Conservation (phyloP, 2,797 vertebrate species). For the Chromis chromis region DNA sequence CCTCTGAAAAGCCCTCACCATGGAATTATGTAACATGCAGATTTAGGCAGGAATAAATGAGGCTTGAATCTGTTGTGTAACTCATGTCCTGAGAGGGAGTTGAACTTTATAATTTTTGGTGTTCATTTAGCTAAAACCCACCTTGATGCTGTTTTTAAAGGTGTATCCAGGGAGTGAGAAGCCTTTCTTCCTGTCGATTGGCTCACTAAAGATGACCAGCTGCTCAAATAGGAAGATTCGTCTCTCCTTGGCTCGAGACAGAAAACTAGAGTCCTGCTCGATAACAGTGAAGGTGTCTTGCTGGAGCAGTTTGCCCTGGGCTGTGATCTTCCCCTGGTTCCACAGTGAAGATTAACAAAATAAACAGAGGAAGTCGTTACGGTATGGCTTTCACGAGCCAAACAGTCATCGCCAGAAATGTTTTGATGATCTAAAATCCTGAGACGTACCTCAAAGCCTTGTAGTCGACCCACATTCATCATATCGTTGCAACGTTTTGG, state of each 20-base stretch:
- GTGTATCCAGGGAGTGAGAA: conserved; percentile 90
- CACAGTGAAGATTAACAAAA: conserved; percentile 27
- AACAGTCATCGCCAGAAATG: conserved; percentile 37
- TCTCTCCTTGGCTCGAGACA: conserved; percentile 90
- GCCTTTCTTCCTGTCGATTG: conserved; percentile 91
- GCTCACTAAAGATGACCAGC: conserved; percentile 94
- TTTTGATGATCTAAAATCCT: conserved; percentile 37
- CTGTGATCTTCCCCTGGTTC: conserved; percentile 92
- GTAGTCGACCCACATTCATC: conserved; percentile 95
- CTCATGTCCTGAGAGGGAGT: conserved; percentile 20
- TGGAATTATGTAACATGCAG: conserved; percentile 51
- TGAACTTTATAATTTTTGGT: conserved; percentile 14
- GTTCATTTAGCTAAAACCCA: conserved; percentile 52
- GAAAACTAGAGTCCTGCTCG: conserved; percentile 89
- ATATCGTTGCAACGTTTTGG: conserved; percentile 96
- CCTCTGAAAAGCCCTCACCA: conserved; percentile 30
- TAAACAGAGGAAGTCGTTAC: conserved; percentile 42
- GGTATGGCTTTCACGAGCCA: conserved; percentile 17
- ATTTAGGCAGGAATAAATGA: conserved; percentile 8
- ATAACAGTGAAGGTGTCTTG: conserved; percentile 93
- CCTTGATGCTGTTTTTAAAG: conserved; percentile 95
- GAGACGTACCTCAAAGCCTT: conserved; percentile 91
- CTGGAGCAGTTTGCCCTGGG: conserved; percentile 93
- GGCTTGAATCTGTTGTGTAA: conserved; percentile 48
- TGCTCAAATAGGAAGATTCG: conserved; percentile 95